phyloP scores from a whole-genome alignment of 2,888 invertebrate genomes.

The Eilema griseolum region DNA sequence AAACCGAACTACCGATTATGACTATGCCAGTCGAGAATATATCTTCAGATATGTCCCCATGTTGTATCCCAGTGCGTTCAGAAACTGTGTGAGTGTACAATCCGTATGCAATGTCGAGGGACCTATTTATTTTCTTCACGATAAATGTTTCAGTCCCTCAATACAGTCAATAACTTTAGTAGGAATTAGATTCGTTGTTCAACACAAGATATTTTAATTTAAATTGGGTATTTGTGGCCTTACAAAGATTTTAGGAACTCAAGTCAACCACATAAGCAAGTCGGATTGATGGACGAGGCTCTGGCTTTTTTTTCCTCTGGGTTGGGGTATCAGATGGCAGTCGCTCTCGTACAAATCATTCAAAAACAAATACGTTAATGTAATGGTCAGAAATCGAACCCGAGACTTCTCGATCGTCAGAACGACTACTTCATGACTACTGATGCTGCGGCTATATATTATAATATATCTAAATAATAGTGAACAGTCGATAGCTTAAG shows the following conservation, averaged over 20 bases:
- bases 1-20: neutral
- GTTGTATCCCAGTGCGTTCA: slow-evolving; percentile 12
- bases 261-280: neutral
- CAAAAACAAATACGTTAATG: neutral
- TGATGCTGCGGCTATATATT: neutral
- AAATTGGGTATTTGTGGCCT: neutral
- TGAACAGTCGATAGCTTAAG: too few species aligned
- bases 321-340: too few species aligned
- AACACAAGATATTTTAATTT: neutral
- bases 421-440: neutral
- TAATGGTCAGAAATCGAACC: too few species aligned
- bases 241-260: too few species aligned
- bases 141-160: slow-evolving; percentile 55
- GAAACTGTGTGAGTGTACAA: slow-evolving; percentile 47
- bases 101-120: slow-evolving; percentile 59
- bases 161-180: slow-evolving; percentile 43
- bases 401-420: too few species aligned
- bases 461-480: too few species aligned
- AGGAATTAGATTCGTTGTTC: slow-evolving; percentile 21
- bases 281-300: neutral
- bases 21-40: neutral
- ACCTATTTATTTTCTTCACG: slow-evolving; percentile 61
- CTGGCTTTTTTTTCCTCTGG: neutral
- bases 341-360: too few species aligned
- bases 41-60: slow-evolving; percentile 28